A percentile compares a stretch with the other conserved stretches of the same genome.
Conservation (phyloP, 2,113 vertebrate species). For the Toxotes chatareus region DNA sequence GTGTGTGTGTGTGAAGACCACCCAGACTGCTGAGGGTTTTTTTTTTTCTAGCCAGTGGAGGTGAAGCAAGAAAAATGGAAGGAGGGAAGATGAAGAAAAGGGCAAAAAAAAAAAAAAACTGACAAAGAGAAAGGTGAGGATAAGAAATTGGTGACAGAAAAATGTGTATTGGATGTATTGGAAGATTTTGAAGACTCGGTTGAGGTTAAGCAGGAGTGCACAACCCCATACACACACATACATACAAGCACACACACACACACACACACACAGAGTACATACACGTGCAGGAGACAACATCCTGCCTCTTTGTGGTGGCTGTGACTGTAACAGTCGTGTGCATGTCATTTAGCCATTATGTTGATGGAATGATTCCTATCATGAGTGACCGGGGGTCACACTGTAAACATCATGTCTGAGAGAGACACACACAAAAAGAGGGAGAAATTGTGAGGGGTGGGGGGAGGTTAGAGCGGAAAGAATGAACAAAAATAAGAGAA, state of each 20-base stretch:
- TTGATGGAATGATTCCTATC: conserved; percentile 80
- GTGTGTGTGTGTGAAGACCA: conserved; percentile 77
- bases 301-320: conserved; percentile 58
- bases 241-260: background rate
- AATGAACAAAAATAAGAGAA: conserved; percentile 50
- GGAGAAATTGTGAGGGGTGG: conserved; percentile 16
- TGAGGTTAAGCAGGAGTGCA: background rate
- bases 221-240: background rate
- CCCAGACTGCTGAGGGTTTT: conserved; percentile 77
- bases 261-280: background rate
- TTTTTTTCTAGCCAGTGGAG: conserved; percentile 61
- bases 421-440: conserved; percentile 22
- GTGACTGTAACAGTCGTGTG: conserved; percentile 71
- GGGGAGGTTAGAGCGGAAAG: background rate
- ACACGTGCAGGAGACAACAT: conserved; percentile 49
- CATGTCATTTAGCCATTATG: conserved; percentile 80
- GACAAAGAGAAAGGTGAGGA: conserved; percentile 9
- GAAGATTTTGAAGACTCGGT: conserved; percentile 11
- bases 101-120: conserved; percentile 24
- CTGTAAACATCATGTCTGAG: conserved; percentile 78
- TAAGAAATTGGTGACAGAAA: conserved; percentile 17
- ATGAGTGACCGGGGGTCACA: conserved; percentile 69
- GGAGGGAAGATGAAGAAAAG: conserved; percentile 37
- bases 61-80: conserved; percentile 60
- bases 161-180: conserved; percentile 8